A percentile compares a stretch with the other conserved stretches of the same genome.
These are phyloP conservation scores for Cygnus atratus DNA, from an alignment of 2,113 vertebrate genomes.

Conservation along the genomic window DNA sequence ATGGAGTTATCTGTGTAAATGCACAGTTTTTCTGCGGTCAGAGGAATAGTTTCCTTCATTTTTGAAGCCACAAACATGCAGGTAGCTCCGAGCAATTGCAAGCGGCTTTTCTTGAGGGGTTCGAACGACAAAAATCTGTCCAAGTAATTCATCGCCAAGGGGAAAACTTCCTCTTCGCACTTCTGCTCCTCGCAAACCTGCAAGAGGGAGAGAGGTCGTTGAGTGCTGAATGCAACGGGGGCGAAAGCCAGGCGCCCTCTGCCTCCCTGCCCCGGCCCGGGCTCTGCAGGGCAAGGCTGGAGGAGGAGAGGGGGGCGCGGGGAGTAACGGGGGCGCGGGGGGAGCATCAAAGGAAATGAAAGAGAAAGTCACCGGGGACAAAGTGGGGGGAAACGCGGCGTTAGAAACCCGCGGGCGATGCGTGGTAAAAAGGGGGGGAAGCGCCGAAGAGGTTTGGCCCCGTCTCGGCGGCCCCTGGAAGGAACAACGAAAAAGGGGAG, in stretches of 20 bases:
- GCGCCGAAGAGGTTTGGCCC: background rate
- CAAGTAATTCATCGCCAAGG: constrained; percentile 98
- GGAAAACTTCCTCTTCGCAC: constrained; percentile 98
- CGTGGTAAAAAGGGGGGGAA: background rate
- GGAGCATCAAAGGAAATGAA: background rate
- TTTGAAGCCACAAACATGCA: constrained; percentile 99
- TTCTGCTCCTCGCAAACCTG: constrained; percentile 98
- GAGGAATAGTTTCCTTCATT: constrained; percentile 97
- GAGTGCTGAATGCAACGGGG: background rate
- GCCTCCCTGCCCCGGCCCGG: background rate
- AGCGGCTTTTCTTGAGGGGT: constrained; percentile 88
- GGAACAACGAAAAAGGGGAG: background rate
- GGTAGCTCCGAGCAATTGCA: constrained; percentile 94
- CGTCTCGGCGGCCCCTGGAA: background rate
- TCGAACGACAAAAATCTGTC: constrained; percentile 96
- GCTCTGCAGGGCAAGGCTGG: constrained; percentile 36
- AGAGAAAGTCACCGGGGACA: constrained; percentile 24
- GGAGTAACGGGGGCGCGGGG: too few species aligned
- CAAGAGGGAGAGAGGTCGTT: constrained; percentile 23
- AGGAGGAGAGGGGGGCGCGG: background rate
- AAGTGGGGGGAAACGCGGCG: constrained; percentile 39
- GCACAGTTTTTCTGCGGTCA: constrained; percentile 95
- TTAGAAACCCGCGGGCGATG: background rate
- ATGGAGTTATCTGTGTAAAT: constrained; percentile 98
- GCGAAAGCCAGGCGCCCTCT: background rate